A percentile compares a stretch with the other conserved stretches of the same genome.
Evolutionary conservation across 2,113 vertebrate species (phyloP).

Genomic region (Eidolon helvum): DNA sequence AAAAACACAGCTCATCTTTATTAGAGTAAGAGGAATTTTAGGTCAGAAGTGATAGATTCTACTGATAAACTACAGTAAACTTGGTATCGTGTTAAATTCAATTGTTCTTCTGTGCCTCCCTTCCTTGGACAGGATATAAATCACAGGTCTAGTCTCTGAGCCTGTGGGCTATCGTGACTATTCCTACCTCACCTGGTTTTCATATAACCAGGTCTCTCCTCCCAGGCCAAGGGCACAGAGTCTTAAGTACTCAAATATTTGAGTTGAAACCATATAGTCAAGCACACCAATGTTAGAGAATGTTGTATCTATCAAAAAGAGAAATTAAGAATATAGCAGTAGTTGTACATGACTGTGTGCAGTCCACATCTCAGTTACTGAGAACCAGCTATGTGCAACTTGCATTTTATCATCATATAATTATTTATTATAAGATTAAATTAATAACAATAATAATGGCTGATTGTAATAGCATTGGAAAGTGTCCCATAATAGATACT

Average conservation of each 20-base stretch:
- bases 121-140: no score
- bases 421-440: background rate
- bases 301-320: background rate
- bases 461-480: background rate
- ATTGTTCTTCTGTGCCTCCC: background rate
- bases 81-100: background rate
- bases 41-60: background rate
- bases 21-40: background rate
- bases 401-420: background rate
- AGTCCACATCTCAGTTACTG: background rate
- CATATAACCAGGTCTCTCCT: background rate
- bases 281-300: background rate
- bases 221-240: background rate
- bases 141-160: background rate
- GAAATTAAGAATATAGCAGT: background rate
- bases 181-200: background rate
- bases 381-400: background rate
- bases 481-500: background rate
- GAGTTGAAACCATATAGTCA: background rate
- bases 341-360: background rate
- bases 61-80: background rate
- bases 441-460: background rate
- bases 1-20: background rate
- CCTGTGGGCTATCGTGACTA: background rate
- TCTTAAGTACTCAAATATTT: background rate